Percentiles rank a stretch among this genome's conserved stretches.
phyloP scores from a whole-genome alignment of 1,140 invertebrate species.

The Araneus ventricosus region DNA sequence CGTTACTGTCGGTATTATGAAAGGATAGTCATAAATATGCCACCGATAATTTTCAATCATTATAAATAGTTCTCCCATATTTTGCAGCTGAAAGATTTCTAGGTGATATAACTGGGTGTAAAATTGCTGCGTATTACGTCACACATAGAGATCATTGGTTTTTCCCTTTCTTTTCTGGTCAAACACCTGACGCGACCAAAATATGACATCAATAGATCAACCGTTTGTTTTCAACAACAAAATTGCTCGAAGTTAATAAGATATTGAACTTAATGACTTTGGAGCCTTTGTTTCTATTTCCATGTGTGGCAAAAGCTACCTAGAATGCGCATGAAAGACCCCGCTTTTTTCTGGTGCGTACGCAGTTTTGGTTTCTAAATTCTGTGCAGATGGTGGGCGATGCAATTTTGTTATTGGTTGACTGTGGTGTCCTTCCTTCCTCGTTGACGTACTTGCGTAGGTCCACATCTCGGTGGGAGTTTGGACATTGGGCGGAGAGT shows the following conservation, averaged over 20 bases:
- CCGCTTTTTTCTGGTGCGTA: not conserved
- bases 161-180: too few relatives aligned
- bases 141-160: too few relatives aligned
- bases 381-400: not conserved
- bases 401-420: slow-evolving; percentile 37
- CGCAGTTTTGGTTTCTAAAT: slow-evolving; percentile 46
- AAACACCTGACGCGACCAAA: not conserved
- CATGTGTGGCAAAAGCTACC: not conserved
- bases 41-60: too few relatives aligned
- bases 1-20: too few relatives aligned
- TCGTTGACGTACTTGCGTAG: slow-evolving; percentile 32
- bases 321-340: not conserved
- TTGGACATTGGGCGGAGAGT: slow-evolving; percentile 58
- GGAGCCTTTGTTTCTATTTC: not conserved
- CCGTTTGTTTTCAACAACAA: not conserved
- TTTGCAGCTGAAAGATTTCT: too few relatives aligned
- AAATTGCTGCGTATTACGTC: too few relatives aligned
- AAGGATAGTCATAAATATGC: too few relatives aligned
- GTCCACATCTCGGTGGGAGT: slow-evolving; percentile 45
- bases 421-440: slow-evolving; percentile 30
- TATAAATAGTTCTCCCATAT: too few relatives aligned
- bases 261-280: not conserved
- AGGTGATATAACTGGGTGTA: too few relatives aligned
- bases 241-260: not conserved
- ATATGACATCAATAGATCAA: not conserved